Conservation (phyloP, 2,797 vertebrate genomes). For the Hippopotamyrus pictus region DNA sequence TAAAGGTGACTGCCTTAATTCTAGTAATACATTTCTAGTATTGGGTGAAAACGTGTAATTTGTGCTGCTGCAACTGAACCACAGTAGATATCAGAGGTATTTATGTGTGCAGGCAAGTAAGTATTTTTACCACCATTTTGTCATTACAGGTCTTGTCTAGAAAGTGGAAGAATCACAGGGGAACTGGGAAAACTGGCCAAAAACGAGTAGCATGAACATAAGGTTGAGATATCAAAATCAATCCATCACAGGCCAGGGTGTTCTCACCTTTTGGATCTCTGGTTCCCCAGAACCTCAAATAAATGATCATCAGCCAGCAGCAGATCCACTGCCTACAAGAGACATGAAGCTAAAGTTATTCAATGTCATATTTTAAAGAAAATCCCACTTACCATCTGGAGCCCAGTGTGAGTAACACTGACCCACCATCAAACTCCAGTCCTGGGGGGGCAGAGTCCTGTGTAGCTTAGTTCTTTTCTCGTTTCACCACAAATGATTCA, state of each 20-base stretch:
- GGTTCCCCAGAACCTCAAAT: slow-evolving; percentile 64
- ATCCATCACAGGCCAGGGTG: background rate
- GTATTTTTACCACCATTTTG: background rate
- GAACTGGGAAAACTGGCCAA: background rate
- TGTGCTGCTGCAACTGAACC: background rate
- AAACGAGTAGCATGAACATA: background rate
- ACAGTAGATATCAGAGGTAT: background rate
- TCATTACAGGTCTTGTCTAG: background rate
- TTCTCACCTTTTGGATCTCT: slow-evolving; percentile 68
- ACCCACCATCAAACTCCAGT: background rate
- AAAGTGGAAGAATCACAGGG: background rate
- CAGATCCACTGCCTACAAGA: slow-evolving; percentile 64
- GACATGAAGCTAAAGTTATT: slow-evolving; percentile 5
- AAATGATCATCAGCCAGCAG: slow-evolving; percentile 66
- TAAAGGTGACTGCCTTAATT: background rate
- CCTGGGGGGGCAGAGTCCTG: background rate
- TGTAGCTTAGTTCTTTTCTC: background rate
- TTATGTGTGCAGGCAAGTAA: background rate
- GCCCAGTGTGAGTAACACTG: background rate
- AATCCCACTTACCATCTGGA: background rate
- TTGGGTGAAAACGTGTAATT: background rate
- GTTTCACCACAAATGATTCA: background rate
- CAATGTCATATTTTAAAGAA: background rate
- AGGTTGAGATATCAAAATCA: background rate
- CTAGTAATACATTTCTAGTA: background rate